A percentile compares a stretch with the other conserved stretches of the same genome.
phyloP scores from a whole-genome alignment of 2,888 invertebrate genomes.

The Ephialtes manifestator region DNA sequence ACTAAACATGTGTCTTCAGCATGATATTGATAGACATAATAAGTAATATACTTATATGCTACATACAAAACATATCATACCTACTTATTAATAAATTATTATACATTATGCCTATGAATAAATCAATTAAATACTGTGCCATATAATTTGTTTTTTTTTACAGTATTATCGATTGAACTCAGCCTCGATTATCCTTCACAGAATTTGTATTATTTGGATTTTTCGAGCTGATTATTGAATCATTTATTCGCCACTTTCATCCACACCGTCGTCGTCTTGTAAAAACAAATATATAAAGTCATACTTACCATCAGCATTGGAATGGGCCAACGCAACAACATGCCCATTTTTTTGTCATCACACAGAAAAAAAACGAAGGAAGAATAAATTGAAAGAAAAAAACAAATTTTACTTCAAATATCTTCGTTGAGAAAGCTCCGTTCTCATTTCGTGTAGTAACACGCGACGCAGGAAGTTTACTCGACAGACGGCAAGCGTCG shows the following conservation, averaged over 20 bases:
- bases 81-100: neutral
- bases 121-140: constrained; percentile 57
- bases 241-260: neutral
- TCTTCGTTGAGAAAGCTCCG: neutral
- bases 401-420: neutral
- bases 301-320: constrained; percentile 30
- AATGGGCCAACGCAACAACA: neutral
- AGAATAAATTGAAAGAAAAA: neutral
- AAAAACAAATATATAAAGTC: neutral
- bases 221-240: constrained; percentile 29
- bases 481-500: constrained; percentile 60
- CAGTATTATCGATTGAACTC: constrained; percentile 47
- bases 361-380: neutral
- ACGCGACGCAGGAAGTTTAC: constrained; percentile 56
- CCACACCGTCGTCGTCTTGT: neutral
- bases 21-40: neutral
- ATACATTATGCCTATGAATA: neutral
- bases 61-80: neutral
- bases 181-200: constrained; percentile 49
- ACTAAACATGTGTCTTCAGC: neutral
- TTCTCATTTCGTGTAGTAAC: constrained; percentile 16
- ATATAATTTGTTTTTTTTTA: constrained; percentile 42
- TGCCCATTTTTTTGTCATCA: constrained; percentile 22
- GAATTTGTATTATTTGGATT: constrained; percentile 44
- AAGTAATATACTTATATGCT: neutral